phyloP scores from a whole-genome alignment of 2,797 vertebrate species.

The Sebastes matsubarae region DNA sequence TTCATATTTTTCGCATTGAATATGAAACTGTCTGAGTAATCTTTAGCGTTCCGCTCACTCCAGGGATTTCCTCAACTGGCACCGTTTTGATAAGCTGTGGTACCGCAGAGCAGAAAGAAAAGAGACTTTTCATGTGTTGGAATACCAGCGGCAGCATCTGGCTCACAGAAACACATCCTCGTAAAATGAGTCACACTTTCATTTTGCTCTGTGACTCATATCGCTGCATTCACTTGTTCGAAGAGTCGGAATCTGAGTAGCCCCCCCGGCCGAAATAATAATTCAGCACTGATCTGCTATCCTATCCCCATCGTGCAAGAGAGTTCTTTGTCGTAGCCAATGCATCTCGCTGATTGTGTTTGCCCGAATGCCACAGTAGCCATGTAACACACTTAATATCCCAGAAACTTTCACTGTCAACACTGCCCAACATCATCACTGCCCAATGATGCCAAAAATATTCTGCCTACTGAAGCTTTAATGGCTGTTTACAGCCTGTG shows the following conservation, averaged over 20 bases:
- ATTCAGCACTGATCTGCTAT: conserved; percentile 22
- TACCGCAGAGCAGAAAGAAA: neutral
- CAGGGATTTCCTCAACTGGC: conserved; percentile 13
- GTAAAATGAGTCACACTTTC: conserved; percentile 61
- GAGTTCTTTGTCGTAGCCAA: neutral
- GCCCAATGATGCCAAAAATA: no score
- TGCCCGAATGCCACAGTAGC: neutral
- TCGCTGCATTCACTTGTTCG: neutral
- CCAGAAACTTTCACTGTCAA: neutral
- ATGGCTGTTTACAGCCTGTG: no score
- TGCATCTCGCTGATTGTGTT: neutral
- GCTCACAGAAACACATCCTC: conserved; percentile 14
- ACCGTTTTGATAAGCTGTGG: neutral
- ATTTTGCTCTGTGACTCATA: conserved; percentile 51
- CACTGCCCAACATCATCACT: no score
- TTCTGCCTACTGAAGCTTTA: no score
- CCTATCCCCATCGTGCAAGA: neutral
- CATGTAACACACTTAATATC: neutral
- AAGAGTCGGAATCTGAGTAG: conserved; percentile 7
- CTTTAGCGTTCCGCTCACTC: neutral
- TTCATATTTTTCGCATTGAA: neutral
- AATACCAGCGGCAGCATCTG: conserved; percentile 6
- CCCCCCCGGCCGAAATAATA: conserved; percentile 16
- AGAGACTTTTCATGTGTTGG: neutral
- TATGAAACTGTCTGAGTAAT: neutral